Conservation (phyloP, 2,113 vertebrate species). For the Bos indicus region DNA sequence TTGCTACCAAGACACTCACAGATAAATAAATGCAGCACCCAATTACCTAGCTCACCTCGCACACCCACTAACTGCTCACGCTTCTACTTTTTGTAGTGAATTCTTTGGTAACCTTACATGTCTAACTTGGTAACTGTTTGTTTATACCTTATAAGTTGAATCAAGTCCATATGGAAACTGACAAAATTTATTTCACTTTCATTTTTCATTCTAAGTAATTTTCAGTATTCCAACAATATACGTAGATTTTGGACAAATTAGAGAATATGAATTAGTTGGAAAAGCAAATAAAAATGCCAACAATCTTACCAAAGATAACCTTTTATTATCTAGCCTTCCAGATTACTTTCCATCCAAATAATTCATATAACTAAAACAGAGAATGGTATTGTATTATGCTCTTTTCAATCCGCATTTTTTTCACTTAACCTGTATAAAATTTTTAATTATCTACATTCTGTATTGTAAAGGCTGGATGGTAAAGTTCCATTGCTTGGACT, state of each 20-base stretch:
- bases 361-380: neutral
- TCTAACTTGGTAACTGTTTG: neutral
- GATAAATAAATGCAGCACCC: neutral
- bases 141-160: neutral
- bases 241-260: neutral
- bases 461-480: neutral
- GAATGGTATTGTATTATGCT: neutral
- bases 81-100: neutral
- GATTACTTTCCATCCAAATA: neutral
- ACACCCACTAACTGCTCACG: neutral
- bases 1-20: neutral
- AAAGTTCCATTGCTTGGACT: neutral
- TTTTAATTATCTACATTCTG: neutral
- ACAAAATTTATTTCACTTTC: neutral
- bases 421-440: neutral
- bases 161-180: neutral
- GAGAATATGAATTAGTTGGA: neutral
- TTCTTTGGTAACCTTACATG: neutral
- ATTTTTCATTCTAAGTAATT: neutral
- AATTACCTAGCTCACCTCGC: neutral
- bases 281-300: neutral
- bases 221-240: neutral
- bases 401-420: neutral
- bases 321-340: neutral
- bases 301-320: neutral